phyloP scores from a whole-genome alignment of 2,888 invertebrate species.

The Merodon equestris region DNA sequence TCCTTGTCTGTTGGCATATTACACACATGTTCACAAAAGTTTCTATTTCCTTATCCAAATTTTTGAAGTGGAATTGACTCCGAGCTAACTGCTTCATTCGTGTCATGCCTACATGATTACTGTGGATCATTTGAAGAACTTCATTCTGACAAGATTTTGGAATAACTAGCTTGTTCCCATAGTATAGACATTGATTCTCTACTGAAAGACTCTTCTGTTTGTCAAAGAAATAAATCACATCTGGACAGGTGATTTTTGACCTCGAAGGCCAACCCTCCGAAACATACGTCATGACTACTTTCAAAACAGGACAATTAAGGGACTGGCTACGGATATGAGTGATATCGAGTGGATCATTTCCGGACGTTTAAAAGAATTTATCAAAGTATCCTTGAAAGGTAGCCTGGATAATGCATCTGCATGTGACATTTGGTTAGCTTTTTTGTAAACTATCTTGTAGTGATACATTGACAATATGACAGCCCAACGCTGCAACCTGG shows the following conservation, averaged over 20 bases:
- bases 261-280: constrained; percentile 21
- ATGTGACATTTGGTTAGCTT: constrained; percentile 19
- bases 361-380: constrained; percentile 29
- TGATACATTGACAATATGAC: no score
- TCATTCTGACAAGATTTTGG: constrained; percentile 7
- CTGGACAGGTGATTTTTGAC: neutral
- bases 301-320: neutral
- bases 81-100: constrained; percentile 37
- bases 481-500: no score
- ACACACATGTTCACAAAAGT: constrained; percentile 21
- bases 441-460: constrained; percentile 34
- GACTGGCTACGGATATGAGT: constrained; percentile 1
- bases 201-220: constrained; percentile 19
- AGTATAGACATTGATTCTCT: constrained; percentile 27
- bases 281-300: constrained; percentile 27
- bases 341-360: constrained; percentile 11
- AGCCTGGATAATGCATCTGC: constrained; percentile 32
- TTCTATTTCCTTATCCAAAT: constrained; percentile 22
- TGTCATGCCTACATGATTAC: constrained; percentile 21
- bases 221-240: constrained; percentile 5
- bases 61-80: constrained; percentile 21
- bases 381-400: constrained; percentile 8
- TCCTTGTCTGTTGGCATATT: constrained; percentile 9
- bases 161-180: constrained; percentile 36
- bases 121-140: constrained; percentile 25